Evolutionary conservation across 2,113 vertebrate species (phyloP), one percentile per base, ranked within the genome.

Genomic region (Kryptolebias marmoratus): DNA sequence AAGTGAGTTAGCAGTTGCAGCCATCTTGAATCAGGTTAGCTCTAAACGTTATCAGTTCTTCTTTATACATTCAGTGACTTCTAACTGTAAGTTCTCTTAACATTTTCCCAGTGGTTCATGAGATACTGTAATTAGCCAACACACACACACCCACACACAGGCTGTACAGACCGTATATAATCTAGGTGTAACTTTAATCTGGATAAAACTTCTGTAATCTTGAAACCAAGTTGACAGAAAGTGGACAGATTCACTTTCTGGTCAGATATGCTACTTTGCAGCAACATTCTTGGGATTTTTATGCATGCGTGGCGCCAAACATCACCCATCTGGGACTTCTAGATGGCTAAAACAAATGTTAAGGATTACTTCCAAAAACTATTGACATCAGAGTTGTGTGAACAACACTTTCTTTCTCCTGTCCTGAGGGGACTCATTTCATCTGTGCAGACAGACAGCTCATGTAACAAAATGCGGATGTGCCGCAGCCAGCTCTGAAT

Each of bases 401-500:
- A 84, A 71, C 71, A 57, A 48, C 74, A 72, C 71, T 73, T 45
- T 84, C 77, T 69, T 71, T 75, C 44, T 66, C 45, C 58, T 58
- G 56, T 86, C 81, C 54, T 45, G 12, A 44, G 54, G 65, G 64
- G 62, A 63, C 73, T 87, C 63, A 68, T 82, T 81, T 68, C 2
- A 52, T 64, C 56, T 47, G 71, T 45, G 73, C 55, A 87, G 84
- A 88, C 59, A 73, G 86, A 88, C 66, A 64, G 54, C 32, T 67
- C 69, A 39, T 87, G 86, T 77, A 87, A 83, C 75, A 72, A 32
- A 65, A 85, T 79, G 71, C 75, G 48, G 16, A 48, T 73, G 74
- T 72, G 53, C 68, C 49, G 67, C 72, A 71, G 64, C 64, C 48
- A 15, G 62, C 54, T 54, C 32, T 48, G 59, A 77, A 28, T 82